These are phyloP conservation scores for Phylloscopus trochilus DNA, from an alignment of 2,113 vertebrate genomes.

Conservation along the genomic window DNA sequence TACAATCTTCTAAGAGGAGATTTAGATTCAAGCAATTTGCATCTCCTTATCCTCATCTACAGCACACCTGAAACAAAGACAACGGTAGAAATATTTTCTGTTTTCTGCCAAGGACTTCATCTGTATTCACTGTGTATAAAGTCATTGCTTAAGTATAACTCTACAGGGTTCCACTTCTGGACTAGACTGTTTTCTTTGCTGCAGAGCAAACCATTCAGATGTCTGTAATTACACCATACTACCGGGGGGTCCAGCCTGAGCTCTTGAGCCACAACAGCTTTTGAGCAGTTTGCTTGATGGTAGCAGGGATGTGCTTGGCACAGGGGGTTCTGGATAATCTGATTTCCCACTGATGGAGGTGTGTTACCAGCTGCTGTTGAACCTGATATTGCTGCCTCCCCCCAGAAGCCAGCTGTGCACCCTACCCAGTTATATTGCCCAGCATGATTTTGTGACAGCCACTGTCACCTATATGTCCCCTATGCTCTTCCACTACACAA, in stretches of 20 bases:
- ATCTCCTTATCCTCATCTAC: neutral
- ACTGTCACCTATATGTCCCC: neutral
- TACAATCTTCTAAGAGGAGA: neutral
- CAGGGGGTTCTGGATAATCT: neutral
- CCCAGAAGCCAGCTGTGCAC: neutral
- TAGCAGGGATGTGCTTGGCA: slow-evolving; percentile 10
- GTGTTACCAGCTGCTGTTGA: slow-evolving; percentile 32
- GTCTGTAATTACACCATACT: neutral
- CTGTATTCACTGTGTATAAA: slow-evolving; percentile 39
- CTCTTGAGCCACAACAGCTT: slow-evolving; percentile 32
- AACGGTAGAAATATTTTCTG: neutral
- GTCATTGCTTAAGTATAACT: neutral
- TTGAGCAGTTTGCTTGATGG: neutral
- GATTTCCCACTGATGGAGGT: slow-evolving; percentile 1
- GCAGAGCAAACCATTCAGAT: slow-evolving; percentile 4
- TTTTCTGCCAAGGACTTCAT: slow-evolving; percentile 40
- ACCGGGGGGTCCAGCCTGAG: slow-evolving; percentile 7
- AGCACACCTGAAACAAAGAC: slow-evolving; percentile 29
- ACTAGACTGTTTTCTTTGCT: slow-evolving; percentile 7
- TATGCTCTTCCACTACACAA: neutral
- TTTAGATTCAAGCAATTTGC: neutral
- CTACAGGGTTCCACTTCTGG: slow-evolving; percentile 39
- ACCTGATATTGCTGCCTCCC: neutral
- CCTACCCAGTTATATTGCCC: neutral
- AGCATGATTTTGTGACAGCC: neutral